Base-by-base conservation (phyloP, 2,888 invertebrate genomes). In the Drosophila pseudotakahashii region DNA sequence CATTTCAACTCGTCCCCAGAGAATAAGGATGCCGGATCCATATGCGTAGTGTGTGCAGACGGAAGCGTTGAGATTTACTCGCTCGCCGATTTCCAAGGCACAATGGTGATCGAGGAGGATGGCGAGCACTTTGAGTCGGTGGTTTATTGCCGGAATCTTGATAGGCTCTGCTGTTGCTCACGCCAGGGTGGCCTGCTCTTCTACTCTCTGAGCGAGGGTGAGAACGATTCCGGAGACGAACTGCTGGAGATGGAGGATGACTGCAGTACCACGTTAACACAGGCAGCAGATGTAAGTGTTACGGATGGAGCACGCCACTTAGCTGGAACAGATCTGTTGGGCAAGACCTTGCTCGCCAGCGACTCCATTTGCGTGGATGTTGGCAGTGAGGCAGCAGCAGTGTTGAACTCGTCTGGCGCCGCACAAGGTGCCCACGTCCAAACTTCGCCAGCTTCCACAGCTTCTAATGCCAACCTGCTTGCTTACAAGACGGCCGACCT, bases 81-180 rank as follows among this genome's bases (percentile, higher is more conserved):
- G 39, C 91, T 97, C 44, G 93, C 94, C n/a, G 95, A 95, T 54
- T 94, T 97, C 75, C 94, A 94, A 76, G 93, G 94, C 5, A 92
- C 96, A 7, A 95, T 95, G 1, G 94, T 94, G 72, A 95, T 96
- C 32, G 93, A 94, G 76, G 94, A 95, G 39, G 94, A 95, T 1
- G 94, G 94, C 41, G 94, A 95, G 47, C 95, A 94, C 86, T 97
- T 97, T 89, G 94, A 96, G 13, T 96, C 97, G 0, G 96, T 96
- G 2, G 95, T 96, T 0, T 98, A 96, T 91, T 98, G 98, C 91
- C 96, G 96, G 64, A 97, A 97, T 93, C 94, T 98, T 67, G 98
- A 98, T 89, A 94, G 97, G 51, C 93, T 98, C 34, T 98, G 98
- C 91, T 96, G 95, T 2, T 96, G 96, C 45, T 97, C 97, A 0